Evolutionary conservation across 2,113 vertebrate species (phyloP), one percentile per base, ranked within the genome.

Genomic region (pig (Sus scrofa)): DNA sequence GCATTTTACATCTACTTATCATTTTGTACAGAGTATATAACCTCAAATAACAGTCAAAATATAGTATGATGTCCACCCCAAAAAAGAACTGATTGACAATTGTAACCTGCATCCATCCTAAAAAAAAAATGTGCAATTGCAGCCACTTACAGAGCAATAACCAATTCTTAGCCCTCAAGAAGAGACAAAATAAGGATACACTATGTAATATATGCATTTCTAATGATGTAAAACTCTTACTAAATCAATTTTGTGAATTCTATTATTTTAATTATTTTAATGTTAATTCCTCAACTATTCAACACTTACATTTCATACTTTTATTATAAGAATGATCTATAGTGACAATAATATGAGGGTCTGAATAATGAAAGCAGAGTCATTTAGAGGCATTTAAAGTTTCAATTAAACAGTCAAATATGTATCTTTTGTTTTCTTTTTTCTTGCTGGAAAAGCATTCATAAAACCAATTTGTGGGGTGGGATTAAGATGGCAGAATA

Each of bases 251-350:
- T 85, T 24, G 37, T 56, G 12, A 18, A 62, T 67, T 56, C 34
- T 50, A 62, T 63, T 56, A 87, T 67, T 90, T 74, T 70, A 70
- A 62, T 92, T 22, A 93, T 39, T 81, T 89, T 67, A 77, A 65
- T 86, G 7, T 20, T 71, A 83, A 90, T 78, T 82, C 27, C 77
- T 75, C 58, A 70, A 68, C 91, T 16, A 20, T 26, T 15, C 86
- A 93, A 82, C 13, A 52, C 7, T 44, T 30, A 54, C 24, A 71
- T 60, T 77, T 94, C 78, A 74, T 8, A 32, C 18, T 82, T 85
- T 95, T 62, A 44, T 56, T 44, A 12, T 74, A 26, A 81, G 67
- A 85, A 84, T 77, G 24, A 90, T 54, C 70, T 50, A 15, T n/a
- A 83, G 24, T 56, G 13, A 68, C 68, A 95, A 85, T 54, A 74